Evolutionary conservation across 2,113 vertebrate genomes (phyloP).

Genomic region (Laticauda laticaudata): DNA sequence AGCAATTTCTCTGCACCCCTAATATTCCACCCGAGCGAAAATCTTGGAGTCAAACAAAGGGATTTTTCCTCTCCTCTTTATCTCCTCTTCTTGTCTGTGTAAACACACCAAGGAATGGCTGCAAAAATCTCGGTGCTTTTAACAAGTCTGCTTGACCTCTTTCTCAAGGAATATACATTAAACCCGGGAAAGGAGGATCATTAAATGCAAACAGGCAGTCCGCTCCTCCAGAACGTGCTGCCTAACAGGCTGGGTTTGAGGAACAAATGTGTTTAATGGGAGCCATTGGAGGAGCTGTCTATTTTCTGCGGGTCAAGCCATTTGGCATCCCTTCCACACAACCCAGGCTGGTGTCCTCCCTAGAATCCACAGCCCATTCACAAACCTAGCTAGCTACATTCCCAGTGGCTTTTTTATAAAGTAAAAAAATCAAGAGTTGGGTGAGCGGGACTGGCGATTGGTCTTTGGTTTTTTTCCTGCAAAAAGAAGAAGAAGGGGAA

Average conservation of each 20-base stretch:
- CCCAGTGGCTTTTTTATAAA: background rate
- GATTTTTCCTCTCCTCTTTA: background rate
- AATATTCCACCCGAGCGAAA: background rate
- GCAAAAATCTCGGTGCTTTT: slow-evolving; percentile 39
- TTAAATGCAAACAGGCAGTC: slow-evolving; percentile 65
- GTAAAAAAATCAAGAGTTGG: background rate
- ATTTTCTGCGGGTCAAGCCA: slow-evolving; percentile 21
- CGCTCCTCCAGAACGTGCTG: slow-evolving; percentile 46
- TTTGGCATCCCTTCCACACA: slow-evolving; percentile 23
- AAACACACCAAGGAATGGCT: slow-evolving; percentile 52
- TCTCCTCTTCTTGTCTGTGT: background rate
- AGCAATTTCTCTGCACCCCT: background rate
- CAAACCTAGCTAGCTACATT: background rate
- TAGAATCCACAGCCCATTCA: background rate
- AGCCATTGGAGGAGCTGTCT: slow-evolving; percentile 10
- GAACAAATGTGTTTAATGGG: slow-evolving; percentile 54
- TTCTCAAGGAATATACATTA: slow-evolving; percentile 56
- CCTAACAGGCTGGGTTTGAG: slow-evolving; percentile 62
- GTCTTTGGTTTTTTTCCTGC: background rate
- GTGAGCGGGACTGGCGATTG: background rate
- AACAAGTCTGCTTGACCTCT: slow-evolving; percentile 60
- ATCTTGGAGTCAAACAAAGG: background rate
- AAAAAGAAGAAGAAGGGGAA: background rate
- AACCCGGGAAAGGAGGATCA: slow-evolving; percentile 47
- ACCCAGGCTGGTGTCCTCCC: slow-evolving; percentile 41